Evolutionary conservation across 2,888 invertebrate genomes (phyloP), one percentile per base, ranked within the genome.

Genomic region (Sussaba pulchella): DNA sequence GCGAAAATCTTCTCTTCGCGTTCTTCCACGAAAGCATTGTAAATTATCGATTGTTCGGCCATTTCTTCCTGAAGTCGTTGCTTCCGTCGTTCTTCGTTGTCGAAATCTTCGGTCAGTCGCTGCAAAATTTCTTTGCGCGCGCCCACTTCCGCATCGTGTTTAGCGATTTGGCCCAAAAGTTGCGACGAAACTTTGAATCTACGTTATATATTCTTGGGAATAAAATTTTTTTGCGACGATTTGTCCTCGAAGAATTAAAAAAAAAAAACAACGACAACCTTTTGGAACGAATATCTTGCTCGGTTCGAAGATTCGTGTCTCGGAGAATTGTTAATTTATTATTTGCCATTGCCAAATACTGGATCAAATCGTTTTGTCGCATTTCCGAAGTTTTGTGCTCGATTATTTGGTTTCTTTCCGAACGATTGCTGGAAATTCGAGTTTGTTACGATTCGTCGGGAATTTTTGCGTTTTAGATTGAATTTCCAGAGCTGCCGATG

Each of bases 61-160:
- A 79, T 81, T 47, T 72, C 70, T 66, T 77, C 77, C 66, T 82
- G 57, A 19, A 82, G 47, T 26, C 52, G 45, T 52, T 81, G 72
- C 26, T 66, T 77, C 14, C 5, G 71, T 64, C 9, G 21, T 39
- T 21, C 61, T 5, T 45, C 59, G 5, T 12, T 5, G 8, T 82
- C 72, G 5, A 73, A 75, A 5, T 82, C 57, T 2, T 26, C 54
- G 26, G 39, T 63, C 12, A 84, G 63, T 17, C 70, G 21, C 14
- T 66, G 12, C 57, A 84, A 21, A 14, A 69, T 36, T 73, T 41
- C 45, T 3, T 66, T 36, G 31, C 75, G 81, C 10, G 79, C 77
- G 5, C 81, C 83, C 2, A 84, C 70, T 21, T 84, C 84, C 2
- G 73, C 21, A 57, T 84, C 84, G 41, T 81, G 82, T 64, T 79